Evolutionary conservation across 2,113 vertebrate genomes (phyloP).

Genomic region (Mohoua ochrocephala): DNA sequence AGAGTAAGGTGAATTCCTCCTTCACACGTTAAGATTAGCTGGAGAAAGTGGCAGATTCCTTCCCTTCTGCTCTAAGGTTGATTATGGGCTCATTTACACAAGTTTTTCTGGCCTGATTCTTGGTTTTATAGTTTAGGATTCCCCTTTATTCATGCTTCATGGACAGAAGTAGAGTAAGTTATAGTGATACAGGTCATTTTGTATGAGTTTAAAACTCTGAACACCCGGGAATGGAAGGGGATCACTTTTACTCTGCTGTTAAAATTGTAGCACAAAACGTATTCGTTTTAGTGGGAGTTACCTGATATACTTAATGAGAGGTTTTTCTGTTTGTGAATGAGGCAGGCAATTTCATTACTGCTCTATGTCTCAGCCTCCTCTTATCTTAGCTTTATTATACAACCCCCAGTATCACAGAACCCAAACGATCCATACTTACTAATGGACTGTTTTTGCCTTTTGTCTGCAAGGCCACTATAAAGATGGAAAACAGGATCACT

Average conservation of each 20-base stretch:
- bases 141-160: not conserved
- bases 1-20: not conserved
- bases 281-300: not conserved
- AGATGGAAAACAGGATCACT: not conserved
- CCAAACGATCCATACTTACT: not conserved
- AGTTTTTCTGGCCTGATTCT: not conserved
- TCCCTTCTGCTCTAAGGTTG: not conserved
- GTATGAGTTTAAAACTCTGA: not conserved
- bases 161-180: not conserved
- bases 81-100: not conserved
- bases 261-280: not conserved
- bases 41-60: not conserved
- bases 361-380: not conserved
- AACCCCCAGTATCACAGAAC: not conserved
- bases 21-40: not conserved
- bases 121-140: not conserved
- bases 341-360: not conserved
- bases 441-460: not conserved
- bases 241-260: not conserved
- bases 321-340: slow-evolving; percentile 11
- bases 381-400: not conserved
- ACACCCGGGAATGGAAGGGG: not conserved
- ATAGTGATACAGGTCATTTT: not conserved
- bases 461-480: not conserved
- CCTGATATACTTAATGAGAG: not conserved